Conservation (phyloP, 2,888 invertebrate genomes). For the Bombylius discolor region DNA sequence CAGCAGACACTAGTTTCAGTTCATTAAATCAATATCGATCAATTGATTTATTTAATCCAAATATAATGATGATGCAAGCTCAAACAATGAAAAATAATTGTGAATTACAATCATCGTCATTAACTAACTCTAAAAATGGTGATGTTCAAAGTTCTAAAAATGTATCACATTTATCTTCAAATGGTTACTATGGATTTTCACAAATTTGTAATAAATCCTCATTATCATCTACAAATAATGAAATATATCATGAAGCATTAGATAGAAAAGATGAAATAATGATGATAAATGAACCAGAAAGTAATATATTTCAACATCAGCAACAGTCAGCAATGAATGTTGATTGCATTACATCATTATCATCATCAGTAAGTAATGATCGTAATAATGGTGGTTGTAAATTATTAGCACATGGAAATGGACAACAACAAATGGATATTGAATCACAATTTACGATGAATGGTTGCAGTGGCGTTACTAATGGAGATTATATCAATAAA, state of each 20-base stretch:
- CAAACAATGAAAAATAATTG: neutral
- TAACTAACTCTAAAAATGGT: neutral
- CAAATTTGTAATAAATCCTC: constrained; percentile 6
- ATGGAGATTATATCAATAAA: too few relatives aligned
- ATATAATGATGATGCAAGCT: neutral
- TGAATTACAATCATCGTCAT: neutral
- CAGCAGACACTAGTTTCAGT: neutral
- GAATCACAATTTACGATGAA: too few relatives aligned
- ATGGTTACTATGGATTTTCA: constrained; percentile 30
- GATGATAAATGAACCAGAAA: too few relatives aligned
- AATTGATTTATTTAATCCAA: constrained; percentile 27
- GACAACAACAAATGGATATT: too few relatives aligned
- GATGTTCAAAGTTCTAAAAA: neutral
- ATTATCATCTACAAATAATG: neutral
- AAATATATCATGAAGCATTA: too few relatives aligned
- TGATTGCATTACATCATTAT: neutral
- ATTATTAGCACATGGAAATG: too few relatives aligned
- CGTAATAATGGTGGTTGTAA: too few relatives aligned
- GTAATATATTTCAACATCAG: too few relatives aligned
- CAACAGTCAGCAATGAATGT: too few relatives aligned
- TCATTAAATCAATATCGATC: neutral
- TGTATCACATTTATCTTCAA: constrained; percentile 26
- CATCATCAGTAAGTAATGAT: neutral
- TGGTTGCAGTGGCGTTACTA: too few relatives aligned
- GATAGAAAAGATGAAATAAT: too few relatives aligned